Conservation (phyloP, 2,113 vertebrate species). For the Takifugu bimaculatus region DNA sequence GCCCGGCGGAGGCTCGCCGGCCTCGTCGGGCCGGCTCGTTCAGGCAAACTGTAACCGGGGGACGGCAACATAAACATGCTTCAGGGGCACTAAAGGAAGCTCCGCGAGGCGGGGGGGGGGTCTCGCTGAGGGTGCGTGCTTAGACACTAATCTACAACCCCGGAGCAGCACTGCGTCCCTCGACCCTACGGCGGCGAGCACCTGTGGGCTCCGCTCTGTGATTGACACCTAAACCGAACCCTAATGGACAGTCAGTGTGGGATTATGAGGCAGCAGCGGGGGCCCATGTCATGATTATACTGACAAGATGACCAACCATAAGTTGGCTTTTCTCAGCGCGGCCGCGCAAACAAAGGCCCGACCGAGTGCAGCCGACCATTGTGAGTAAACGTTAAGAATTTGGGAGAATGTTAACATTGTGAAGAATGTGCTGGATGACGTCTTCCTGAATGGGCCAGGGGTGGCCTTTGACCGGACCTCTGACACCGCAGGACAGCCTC, state of each 20-base stretch:
- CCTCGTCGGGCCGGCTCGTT: slow-evolving; percentile 86
- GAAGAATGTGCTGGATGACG: slow-evolving; percentile 73
- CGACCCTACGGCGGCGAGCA: too few species aligned
- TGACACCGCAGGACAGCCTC: slow-evolving; percentile 54
- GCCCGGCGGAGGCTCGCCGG: slow-evolving; percentile 73
- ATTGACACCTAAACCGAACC: slow-evolving; percentile 65
- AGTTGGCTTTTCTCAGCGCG: slow-evolving; percentile 47
- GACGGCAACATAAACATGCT: slow-evolving; percentile 85
- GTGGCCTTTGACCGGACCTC: slow-evolving; percentile 68
- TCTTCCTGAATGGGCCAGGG: slow-evolving; percentile 55
- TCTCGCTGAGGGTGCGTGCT: slow-evolving; percentile 66
- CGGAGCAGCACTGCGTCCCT: too few species aligned
- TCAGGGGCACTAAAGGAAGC: slow-evolving; percentile 78
- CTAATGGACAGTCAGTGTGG: slow-evolving; percentile 53
- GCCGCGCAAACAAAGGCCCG: slow-evolving; percentile 46
- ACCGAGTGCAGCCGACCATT: slow-evolving; percentile 52
- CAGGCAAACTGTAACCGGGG: slow-evolving; percentile 86
- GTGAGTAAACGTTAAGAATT: slow-evolving; percentile 68
- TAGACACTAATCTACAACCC: slow-evolving; percentile 77
- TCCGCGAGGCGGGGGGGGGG: slow-evolving; percentile 64
- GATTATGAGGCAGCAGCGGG: slow-evolving; percentile 66
- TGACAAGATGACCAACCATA: slow-evolving; percentile 68
- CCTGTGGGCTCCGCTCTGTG: slow-evolving; percentile 43
- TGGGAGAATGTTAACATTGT: slow-evolving; percentile 75
- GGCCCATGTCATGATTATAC: slow-evolving; percentile 61